These are phyloP conservation scores for Antheraea yamamai DNA, from an alignment of 2,888 invertebrate species.

Conservation along the genomic window DNA sequence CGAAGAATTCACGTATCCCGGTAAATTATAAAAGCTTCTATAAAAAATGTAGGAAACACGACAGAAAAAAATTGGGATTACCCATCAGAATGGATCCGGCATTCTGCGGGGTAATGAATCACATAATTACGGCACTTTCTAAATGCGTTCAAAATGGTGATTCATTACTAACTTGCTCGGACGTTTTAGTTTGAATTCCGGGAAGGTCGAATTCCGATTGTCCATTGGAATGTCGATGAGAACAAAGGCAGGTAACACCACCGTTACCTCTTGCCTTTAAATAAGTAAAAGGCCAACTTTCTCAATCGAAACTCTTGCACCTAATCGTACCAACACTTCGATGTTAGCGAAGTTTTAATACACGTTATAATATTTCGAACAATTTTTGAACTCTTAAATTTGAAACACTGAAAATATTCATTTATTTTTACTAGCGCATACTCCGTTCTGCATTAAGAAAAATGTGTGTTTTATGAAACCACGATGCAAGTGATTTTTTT, in stretches of 20 bases:
- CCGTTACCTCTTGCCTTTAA: too few relatives aligned
- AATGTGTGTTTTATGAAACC: too few relatives aligned
- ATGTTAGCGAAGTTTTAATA: neutral
- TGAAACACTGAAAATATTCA: neutral
- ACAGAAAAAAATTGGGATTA: neutral
- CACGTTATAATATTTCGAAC: neutral
- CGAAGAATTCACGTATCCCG: neutral
- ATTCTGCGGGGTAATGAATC: neutral
- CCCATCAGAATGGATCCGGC: neutral
- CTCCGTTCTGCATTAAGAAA: too few relatives aligned
- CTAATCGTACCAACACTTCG: neutral
- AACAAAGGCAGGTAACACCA: neutral
- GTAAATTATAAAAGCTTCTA: neutral
- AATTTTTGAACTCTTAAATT: neutral
- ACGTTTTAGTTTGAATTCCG: neutral
- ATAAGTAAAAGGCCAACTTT: neutral
- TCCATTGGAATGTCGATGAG: neutral
- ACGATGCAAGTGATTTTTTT: too few relatives aligned
- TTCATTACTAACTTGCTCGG: neutral
- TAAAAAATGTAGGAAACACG: neutral
- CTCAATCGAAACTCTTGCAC: neutral
- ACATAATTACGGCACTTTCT: slow-evolving; percentile 8
- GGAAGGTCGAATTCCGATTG: neutral
- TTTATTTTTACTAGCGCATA: neutral
- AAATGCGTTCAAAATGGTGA: neutral